Evolutionary conservation across 2,888 invertebrate genomes (phyloP).

Genomic region (Pemphredon lugubris): DNA sequence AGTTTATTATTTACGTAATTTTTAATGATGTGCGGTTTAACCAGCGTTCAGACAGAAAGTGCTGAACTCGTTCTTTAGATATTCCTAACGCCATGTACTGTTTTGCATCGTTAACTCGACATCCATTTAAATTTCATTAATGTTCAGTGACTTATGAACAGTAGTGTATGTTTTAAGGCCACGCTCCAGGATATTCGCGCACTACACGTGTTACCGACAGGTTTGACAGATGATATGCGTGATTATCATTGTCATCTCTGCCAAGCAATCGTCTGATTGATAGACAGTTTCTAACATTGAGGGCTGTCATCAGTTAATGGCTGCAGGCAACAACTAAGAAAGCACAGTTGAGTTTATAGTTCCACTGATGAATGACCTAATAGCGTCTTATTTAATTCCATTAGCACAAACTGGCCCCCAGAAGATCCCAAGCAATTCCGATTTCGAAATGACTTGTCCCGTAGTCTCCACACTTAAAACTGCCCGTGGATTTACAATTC

Average conservation of each 20-base stretch:
- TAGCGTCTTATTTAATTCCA: conserved; percentile 34
- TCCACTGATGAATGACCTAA: background rate
- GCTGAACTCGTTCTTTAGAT: too few species aligned
- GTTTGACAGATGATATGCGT: conserved; percentile 59
- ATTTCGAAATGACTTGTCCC: too few species aligned
- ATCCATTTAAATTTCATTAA: background rate
- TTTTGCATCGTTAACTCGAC: too few species aligned
- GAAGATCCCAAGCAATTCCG: too few species aligned
- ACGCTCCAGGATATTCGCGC: conserved; percentile 1
- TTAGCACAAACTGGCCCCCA: too few species aligned
- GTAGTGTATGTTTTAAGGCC: background rate
- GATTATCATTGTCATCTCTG: conserved; percentile 50
- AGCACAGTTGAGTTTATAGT: background rate
- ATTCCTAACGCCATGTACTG: too few species aligned
- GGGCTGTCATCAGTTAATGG: conserved; percentile 57
- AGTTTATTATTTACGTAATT: too few species aligned
- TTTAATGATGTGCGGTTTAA: too few species aligned
- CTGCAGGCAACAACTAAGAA: conserved; percentile 35
- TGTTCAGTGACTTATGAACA: too few species aligned
- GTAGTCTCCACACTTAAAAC: too few species aligned
- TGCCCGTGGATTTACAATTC: too few species aligned
- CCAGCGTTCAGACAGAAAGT: too few species aligned
- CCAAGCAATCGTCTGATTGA: conserved; percentile 27
- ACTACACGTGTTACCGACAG: conserved; percentile 53
- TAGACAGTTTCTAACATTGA: conserved; percentile 17